phyloP scores from a whole-genome alignment of 2,888 invertebrate genomes.

The Dione vanillae region DNA sequence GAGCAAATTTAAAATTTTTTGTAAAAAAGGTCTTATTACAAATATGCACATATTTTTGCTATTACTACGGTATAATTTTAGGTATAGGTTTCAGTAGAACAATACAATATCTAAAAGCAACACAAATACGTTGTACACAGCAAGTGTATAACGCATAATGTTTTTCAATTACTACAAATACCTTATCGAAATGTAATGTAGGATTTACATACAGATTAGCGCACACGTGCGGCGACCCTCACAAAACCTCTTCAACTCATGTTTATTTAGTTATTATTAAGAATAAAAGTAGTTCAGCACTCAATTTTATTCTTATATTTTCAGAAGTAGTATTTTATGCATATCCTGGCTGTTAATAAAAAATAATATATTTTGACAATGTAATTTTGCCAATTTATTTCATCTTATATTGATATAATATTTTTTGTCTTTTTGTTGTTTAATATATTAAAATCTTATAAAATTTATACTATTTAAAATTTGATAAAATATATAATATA shows the following conservation, averaged over 20 bases:
- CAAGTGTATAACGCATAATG: conserved; percentile 62
- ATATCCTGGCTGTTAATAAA: conserved; percentile 1
- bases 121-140: no score
- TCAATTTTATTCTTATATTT: conserved; percentile 1
- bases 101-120: conserved; percentile 43
- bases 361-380: conserved; percentile 13
- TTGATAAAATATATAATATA: neutral
- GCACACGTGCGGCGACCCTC: conserved; percentile 66
- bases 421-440: neutral
- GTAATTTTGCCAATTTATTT: conserved; percentile 6
- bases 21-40: no score
- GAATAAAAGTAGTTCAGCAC: neutral
- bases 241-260: conserved; percentile 47
- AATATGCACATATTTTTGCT: no score
- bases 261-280: conserved; percentile 40
- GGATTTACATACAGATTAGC: conserved; percentile 76
- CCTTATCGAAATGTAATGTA: conserved; percentile 76
- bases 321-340: neutral
- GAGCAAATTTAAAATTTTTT: no score
- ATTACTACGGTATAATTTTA: no score
- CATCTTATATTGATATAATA: neutral
- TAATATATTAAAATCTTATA: neutral
- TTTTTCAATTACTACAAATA: conserved; percentile 80
- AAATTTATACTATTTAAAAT: neutral
- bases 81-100: no score